These are phyloP conservation scores for Pachycephala philippinensis DNA, from an alignment of 2,113 vertebrate genomes.

Conservation along the genomic window DNA sequence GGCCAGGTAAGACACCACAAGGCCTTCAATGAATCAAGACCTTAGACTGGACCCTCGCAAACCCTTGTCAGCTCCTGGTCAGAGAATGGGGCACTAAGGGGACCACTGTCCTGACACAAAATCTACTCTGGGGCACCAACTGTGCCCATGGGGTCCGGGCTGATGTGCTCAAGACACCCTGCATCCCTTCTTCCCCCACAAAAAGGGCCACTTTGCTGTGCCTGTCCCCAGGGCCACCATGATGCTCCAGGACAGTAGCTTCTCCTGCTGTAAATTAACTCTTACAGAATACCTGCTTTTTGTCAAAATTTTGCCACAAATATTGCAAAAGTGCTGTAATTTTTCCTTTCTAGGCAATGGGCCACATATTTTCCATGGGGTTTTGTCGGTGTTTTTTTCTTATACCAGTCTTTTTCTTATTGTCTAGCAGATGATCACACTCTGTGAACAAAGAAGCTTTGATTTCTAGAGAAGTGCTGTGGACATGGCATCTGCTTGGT, in stretches of 20 bases:
- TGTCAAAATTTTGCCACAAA: background rate
- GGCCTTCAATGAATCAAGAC: background rate
- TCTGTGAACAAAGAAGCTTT: background rate
- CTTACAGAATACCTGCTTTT: background rate
- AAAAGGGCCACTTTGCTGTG: background rate
- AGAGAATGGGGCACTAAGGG: too few relatives aligned
- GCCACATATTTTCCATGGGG: background rate
- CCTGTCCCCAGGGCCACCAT: background rate
- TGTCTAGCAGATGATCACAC: fast-evolving
- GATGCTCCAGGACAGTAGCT: background rate
- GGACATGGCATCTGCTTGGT: background rate
- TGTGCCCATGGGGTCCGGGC: fast-evolving
- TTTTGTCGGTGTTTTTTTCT: background rate
- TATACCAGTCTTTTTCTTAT: background rate
- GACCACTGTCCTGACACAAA: background rate
- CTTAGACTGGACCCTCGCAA: fast-evolving
- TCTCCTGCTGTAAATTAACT: background rate
- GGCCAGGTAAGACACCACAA: background rate
- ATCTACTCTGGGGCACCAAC: fast-evolving
- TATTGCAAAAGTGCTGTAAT: background rate
- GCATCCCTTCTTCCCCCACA: background rate
- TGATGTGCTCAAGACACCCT: background rate
- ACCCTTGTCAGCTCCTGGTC: background rate
- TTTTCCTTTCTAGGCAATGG: background rate
- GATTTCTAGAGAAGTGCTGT: background rate